Conservation (phyloP, 2,113 vertebrate species). For the Rostratula benghalensis region DNA sequence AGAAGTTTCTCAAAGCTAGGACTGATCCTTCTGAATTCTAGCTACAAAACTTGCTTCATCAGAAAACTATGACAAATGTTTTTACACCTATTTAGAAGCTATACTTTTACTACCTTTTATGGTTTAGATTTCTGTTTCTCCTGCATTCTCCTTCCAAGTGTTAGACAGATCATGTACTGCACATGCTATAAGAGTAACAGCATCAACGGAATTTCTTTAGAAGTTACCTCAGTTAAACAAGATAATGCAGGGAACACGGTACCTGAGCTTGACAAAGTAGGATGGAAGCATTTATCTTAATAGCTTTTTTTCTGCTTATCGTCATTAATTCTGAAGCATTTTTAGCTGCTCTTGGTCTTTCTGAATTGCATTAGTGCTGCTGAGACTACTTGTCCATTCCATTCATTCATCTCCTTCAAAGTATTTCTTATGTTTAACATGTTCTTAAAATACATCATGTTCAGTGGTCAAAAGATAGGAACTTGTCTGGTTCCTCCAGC, state of each 20-base stretch:
- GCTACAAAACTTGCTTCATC: background rate
- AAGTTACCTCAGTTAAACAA: background rate
- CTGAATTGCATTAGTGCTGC: background rate
- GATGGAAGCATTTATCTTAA: background rate
- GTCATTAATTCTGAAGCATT: background rate
- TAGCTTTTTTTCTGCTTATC: background rate
- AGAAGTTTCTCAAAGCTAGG: slow-evolving; percentile 32
- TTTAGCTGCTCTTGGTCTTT: background rate
- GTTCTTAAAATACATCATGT: background rate
- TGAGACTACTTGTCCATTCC: background rate
- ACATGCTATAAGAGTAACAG: background rate
- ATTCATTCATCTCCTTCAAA: background rate
- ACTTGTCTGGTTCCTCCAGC: background rate
- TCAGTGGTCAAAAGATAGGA: background rate
- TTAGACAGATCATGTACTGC: background rate
- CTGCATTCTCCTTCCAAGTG: background rate
- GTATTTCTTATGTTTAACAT: background rate
- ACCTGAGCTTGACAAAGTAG: background rate
- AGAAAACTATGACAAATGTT: background rate
- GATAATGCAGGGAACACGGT: background rate
- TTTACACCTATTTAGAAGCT: background rate
- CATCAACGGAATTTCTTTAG: background rate
- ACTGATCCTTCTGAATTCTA: background rate
- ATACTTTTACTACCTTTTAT: background rate
- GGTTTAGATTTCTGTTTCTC: background rate